Evolutionary conservation across 2,888 invertebrate genomes (phyloP), one percentile per base, ranked within the genome.

Genomic region (Nephrotoma guestfalica): DNA sequence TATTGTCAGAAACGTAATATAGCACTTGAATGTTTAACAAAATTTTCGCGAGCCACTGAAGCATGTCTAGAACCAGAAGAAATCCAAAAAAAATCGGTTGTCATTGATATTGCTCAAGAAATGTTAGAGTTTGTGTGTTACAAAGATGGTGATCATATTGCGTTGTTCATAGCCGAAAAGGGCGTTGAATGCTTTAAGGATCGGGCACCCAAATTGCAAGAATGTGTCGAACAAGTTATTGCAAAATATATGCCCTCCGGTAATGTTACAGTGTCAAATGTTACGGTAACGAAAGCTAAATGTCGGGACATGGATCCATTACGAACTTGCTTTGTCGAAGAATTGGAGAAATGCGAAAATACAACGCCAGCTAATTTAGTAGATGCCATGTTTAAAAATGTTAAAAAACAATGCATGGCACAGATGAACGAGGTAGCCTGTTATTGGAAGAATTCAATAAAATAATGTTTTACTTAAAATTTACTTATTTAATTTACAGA

Each of bases 81-180:
- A 89, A 93, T 92, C 86, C 92, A 93, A 1, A 94, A 93, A 86
- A 92, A 94, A 86, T 93, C 93, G 87, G 93, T 93, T 0, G 90
- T 95, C 0, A 91, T 94, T 89, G 95, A 95, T 88, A 94, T 96
- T 51, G 93, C 96, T 0, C 93, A 94, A 51, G 95, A 95, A 88
- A 91, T 96, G 0, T 92, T 95, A 0, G 93, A 94, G 88, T 97
- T 97, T 89, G 92, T 95, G 41, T 97, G 97, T 89, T 94, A 93
- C 89, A 96, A 96, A 89, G 96, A 96, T 88, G 96, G 96, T 7
- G 96, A 96, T 90, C 94, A 96, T 88, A 95, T 97, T 89, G 96
- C 96, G 0, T 95, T 96, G 89, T 97, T 97, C 90, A 95, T 96
- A 87, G 94, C 96, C 0, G 96, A 96, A 89, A 94, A 95, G n/a